Conservation (phyloP, 2,888 invertebrate species). For the Orchesellides sinensis region DNA sequence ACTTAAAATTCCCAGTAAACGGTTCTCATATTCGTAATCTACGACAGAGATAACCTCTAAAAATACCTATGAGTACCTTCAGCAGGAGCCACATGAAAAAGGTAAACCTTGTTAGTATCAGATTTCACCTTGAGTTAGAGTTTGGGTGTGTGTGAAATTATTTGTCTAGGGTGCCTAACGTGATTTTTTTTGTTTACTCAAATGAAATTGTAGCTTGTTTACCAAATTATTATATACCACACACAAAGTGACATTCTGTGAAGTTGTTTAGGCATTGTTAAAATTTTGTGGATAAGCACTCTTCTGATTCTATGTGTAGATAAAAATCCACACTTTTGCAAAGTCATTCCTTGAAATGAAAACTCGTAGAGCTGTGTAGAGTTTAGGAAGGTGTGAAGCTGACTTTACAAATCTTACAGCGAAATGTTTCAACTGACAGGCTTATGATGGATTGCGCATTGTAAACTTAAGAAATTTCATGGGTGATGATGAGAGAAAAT, state of each 20-base stretch:
- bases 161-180: not conserved
- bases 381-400: not conserved
- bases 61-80: too few relatives aligned
- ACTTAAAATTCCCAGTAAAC: too few relatives aligned
- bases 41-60: too few relatives aligned
- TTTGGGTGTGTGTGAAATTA: not conserved
- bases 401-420: not conserved
- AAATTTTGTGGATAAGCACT: not conserved
- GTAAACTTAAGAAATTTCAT: slow-evolving; percentile 10
- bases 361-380: not conserved
- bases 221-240: not conserved
- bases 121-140: not conserved
- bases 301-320: not conserved
- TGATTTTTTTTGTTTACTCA: not conserved
- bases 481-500: too few relatives aligned
- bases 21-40: too few relatives aligned
- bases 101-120: too few relatives aligned
- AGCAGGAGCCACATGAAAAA: too few relatives aligned
- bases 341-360: slow-evolving; percentile 4
- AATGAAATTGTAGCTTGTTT: not conserved
- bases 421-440: slow-evolving; percentile 10
- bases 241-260: not conserved
- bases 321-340: not conserved
- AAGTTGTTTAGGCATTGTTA: not conserved
- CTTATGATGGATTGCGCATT: slow-evolving; percentile 35